A percentile compares a stretch with the other conserved stretches of the same genome.
phyloP scores from a whole-genome alignment of 1,140 invertebrate genomes.

The Drosophila kikkawai region DNA sequence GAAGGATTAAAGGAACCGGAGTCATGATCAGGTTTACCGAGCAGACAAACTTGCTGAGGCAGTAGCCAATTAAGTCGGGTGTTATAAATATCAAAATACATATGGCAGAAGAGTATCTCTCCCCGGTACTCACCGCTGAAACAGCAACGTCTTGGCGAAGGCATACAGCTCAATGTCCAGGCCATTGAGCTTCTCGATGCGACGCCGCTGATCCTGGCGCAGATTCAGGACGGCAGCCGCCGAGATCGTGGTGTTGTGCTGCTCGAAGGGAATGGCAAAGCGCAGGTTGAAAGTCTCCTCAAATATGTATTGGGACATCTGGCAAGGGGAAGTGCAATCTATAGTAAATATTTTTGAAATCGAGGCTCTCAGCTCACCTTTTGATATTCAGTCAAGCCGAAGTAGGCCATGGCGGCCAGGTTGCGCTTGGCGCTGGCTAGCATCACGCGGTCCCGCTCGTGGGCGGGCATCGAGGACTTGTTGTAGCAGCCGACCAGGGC shows the following conservation, averaged over 20 bases:
- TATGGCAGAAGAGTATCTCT: background rate
- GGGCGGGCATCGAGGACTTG: constrained; percentile 89
- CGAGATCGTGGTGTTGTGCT: constrained; percentile 95
- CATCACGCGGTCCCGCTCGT: constrained; percentile 92
- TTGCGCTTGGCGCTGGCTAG: constrained; percentile 98
- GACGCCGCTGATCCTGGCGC: constrained; percentile 89
- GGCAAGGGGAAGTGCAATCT: constrained; percentile 10
- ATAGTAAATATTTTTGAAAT: too few species aligned
- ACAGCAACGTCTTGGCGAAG: constrained; percentile 95
- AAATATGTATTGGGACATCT: constrained; percentile 97
- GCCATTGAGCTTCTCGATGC: constrained; percentile 92
- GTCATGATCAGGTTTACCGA: constrained; percentile 50
- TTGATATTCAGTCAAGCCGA: constrained; percentile 98
- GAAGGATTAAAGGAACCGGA: constrained; percentile 20
- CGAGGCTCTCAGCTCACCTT: constrained; percentile 86
- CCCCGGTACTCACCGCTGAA: constrained; percentile 87
- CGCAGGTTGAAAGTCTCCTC: constrained; percentile 98
- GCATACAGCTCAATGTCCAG: constrained; percentile 97
- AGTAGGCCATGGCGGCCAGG: constrained; percentile 97
- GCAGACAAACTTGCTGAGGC: constrained; percentile 51
- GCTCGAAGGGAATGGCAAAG: constrained; percentile 94
- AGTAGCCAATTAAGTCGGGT: constrained; percentile 45
- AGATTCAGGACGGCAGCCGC: constrained; percentile 91
- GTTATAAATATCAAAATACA: constrained; percentile 14
- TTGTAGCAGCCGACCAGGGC: constrained; percentile 98